phyloP scores from a whole-genome alignment of 2,113 vertebrate genomes.

The Myotis lucifugus region DNA sequence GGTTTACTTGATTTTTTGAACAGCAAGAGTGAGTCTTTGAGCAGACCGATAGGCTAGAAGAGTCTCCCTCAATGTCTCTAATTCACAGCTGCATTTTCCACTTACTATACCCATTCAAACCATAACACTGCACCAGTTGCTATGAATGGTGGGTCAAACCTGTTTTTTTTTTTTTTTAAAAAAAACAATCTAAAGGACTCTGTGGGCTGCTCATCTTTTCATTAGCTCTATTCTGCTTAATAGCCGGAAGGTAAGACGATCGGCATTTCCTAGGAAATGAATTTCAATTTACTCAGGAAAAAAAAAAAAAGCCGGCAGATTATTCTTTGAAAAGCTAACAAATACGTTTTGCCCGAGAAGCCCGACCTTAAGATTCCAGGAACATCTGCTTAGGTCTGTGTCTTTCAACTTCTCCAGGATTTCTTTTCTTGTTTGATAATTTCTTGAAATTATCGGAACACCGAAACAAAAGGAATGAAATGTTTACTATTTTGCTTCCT shows the following conservation, averaged over 20 bases:
- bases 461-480: slow-evolving; percentile 78
- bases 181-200: not conserved
- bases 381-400: slow-evolving; percentile 79
- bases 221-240: slow-evolving; percentile 74
- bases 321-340: slow-evolving; percentile 78
- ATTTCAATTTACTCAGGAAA: slow-evolving; percentile 74
- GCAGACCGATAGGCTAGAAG: not conserved
- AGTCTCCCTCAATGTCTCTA: not conserved
- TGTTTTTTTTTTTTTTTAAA: not conserved
- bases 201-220: slow-evolving; percentile 67
- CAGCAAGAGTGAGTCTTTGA: not conserved
- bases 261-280: slow-evolving; percentile 78
- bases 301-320: slow-evolving; percentile 60
- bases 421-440: slow-evolving; percentile 79
- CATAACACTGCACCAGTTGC: not conserved
- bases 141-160: slow-evolving; percentile 50
- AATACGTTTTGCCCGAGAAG: slow-evolving; percentile 71
- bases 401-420: slow-evolving; percentile 79
- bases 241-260: slow-evolving; percentile 76
- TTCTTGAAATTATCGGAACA: slow-evolving; percentile 78
- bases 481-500: slow-evolving; percentile 82
- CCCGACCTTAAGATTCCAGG: slow-evolving; percentile 78
- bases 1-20: slow-evolving; percentile 36
- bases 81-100: slow-evolving; percentile 54
- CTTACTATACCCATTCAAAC: slow-evolving; percentile 20